Conservation (phyloP, 2,888 invertebrate species). For the Orthonevra nobilis region DNA sequence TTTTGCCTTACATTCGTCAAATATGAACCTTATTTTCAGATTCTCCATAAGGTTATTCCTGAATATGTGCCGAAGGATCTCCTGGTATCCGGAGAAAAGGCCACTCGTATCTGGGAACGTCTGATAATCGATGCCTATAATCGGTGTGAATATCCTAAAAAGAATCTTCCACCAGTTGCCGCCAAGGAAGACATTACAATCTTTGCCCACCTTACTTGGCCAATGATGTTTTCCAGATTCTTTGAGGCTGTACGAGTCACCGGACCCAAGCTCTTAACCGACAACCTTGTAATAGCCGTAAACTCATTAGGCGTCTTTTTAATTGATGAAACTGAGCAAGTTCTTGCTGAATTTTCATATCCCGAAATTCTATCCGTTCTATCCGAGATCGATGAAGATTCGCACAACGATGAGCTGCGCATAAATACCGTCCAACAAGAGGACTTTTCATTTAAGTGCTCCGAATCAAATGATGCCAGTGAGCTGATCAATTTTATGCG, state of each 20-base stretch:
- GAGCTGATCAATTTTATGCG: constrained; percentile 91
- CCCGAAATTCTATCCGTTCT: constrained; percentile 90
- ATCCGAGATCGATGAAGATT: constrained; percentile 80
- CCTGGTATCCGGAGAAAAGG: constrained; percentile 82
- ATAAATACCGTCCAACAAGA: constrained; percentile 92
- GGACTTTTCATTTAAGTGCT: constrained; percentile 94
- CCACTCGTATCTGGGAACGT: constrained; percentile 86
- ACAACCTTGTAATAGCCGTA: constrained; percentile 93
- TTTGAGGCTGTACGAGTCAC: constrained; percentile 92
- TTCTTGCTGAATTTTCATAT: constrained; percentile 92
- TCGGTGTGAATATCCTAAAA: constrained; percentile 86
- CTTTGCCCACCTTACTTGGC: constrained; percentile 96
- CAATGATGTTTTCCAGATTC: constrained; percentile 95
- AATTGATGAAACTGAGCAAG: constrained; percentile 94
- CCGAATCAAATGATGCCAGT: constrained; percentile 92
- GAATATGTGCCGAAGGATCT: constrained; percentile 76
- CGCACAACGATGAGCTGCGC: constrained; percentile 85
- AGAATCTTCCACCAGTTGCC: constrained; percentile 83
- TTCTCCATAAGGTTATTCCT: constrained; percentile 73
- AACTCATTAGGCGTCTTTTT: constrained; percentile 97
- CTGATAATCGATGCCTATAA: constrained; percentile 87
- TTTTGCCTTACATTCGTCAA: too few relatives aligned
- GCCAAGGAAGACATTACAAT: constrained; percentile 95
- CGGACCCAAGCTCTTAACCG: constrained; percentile 84
- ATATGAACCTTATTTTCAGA: constrained; percentile 52